phyloP scores from a whole-genome alignment of 2,113 vertebrate species.

The Montifringilla adamsi region DNA sequence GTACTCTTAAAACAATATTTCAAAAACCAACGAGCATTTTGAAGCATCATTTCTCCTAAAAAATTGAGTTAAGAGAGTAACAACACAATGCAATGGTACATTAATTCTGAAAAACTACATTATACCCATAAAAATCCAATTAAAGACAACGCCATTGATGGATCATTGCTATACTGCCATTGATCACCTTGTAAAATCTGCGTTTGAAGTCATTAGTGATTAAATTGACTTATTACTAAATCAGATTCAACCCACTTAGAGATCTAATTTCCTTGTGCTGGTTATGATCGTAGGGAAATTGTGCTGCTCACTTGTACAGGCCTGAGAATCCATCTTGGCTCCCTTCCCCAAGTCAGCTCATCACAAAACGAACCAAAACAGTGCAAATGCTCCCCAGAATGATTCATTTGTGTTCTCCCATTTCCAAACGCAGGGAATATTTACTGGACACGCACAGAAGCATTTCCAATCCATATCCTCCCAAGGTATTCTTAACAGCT shows the following conservation, averaged over 20 bases:
- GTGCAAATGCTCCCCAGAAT: neutral
- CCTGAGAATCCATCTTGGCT: conserved; percentile 40
- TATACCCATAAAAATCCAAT: conserved; percentile 69
- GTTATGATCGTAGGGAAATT: conserved; percentile 38
- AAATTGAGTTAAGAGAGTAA: conserved; percentile 56
- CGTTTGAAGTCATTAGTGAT: conserved; percentile 66
- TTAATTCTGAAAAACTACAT: conserved; percentile 68
- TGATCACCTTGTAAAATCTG: conserved; percentile 66
- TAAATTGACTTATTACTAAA: conserved; percentile 67
- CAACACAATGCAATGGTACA: conserved; percentile 54
- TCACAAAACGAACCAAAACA: neutral
- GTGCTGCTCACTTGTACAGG: neutral
- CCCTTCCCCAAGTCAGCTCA: neutral
- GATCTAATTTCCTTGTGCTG: conserved; percentile 38
- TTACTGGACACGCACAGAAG: rapidly evolving
- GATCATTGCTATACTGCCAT: conserved; percentile 52
- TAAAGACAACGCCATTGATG: conserved; percentile 52
- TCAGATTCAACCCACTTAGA: conserved; percentile 55
- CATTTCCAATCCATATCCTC: neutral
- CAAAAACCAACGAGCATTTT: conserved; percentile 31
- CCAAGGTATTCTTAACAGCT: neutral
- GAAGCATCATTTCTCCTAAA: conserved; percentile 41
- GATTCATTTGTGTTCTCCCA: neutral
- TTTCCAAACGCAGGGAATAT: neutral
- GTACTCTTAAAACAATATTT: conserved; percentile 27